phyloP scores from a whole-genome alignment of 64 coral and sea anemone species.

The Exaiptasia diaphana region DNA sequence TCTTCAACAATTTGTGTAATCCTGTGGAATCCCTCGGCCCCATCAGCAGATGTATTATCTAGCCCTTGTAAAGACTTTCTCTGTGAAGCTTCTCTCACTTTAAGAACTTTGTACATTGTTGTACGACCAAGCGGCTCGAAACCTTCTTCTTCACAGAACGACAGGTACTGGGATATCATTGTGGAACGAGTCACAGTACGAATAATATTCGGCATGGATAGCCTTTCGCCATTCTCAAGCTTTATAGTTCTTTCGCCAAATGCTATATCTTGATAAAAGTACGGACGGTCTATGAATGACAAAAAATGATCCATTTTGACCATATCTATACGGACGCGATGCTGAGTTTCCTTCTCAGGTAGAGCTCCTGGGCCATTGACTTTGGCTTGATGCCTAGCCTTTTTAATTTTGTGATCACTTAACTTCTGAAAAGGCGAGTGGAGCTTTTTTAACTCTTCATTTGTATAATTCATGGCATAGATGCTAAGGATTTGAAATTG shows the following conservation, averaged over 20 bases:
- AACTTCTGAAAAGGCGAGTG: conserved; percentile 31
- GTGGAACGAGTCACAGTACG: conserved; percentile 36
- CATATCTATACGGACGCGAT: conserved; percentile 1
- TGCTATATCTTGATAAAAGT: conserved; percentile 36
- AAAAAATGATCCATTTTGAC: conserved; percentile 18
- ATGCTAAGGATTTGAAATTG: conserved; percentile 34
- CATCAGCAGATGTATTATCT: conserved; percentile 22
- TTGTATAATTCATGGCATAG: conserved; percentile 5
- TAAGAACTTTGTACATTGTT: conserved; percentile 4
- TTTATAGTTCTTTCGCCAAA: conserved; percentile 24
- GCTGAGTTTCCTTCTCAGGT: not conserved
- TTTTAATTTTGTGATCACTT: conserved; percentile 28
- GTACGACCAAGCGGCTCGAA: not conserved
- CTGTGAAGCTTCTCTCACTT: conserved; percentile 37
- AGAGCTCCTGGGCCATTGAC: not conserved
- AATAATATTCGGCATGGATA: conserved; percentile 17
- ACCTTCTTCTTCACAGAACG: not conserved
- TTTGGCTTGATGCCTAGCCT: conserved; percentile 14
- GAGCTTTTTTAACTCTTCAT: not conserved
- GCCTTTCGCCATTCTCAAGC: conserved; percentile 3
- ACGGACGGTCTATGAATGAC: conserved; percentile 11
- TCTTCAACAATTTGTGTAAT: conserved; percentile 20
- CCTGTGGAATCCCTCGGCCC: conserved; percentile 10
- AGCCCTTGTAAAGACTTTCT: conserved; percentile 30
- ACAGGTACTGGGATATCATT: conserved; percentile 25